phyloP scores from a whole-genome alignment of 2,888 invertebrate species.

The Sericinus montela region DNA sequence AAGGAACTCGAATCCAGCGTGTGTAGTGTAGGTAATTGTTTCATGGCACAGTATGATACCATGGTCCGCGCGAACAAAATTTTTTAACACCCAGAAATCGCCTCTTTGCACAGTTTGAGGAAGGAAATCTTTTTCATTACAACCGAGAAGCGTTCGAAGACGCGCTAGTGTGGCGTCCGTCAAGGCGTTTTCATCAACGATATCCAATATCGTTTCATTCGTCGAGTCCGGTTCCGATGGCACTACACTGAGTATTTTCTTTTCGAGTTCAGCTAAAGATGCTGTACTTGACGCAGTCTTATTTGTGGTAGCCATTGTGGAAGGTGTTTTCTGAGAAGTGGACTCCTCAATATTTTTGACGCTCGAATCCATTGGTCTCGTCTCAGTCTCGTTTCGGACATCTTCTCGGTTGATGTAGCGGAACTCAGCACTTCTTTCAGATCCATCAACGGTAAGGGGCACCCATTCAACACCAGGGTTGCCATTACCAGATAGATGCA shows the following conservation, averaged over 20 bases:
- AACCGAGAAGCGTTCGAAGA: constrained; percentile 75
- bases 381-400: constrained; percentile 49
- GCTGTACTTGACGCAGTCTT: constrained; percentile 67
- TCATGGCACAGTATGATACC: constrained; percentile 86
- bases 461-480: constrained; percentile 56
- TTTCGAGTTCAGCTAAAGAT: constrained; percentile 51
- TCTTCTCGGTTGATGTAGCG: constrained; percentile 47
- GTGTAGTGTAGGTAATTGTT: constrained; percentile 94
- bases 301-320: constrained; percentile 59
- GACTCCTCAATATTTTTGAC: constrained; percentile 49
- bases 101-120: constrained; percentile 85
- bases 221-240: constrained; percentile 51
- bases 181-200: constrained; percentile 57
- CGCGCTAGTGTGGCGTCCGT: constrained; percentile 54
- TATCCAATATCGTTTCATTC: constrained; percentile 52
- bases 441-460: constrained; percentile 56
- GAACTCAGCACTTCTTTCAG: constrained; percentile 49
- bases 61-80: constrained; percentile 88
- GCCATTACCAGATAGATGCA: constrained; percentile 73
- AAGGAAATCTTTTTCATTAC: constrained; percentile 81
- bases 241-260: constrained; percentile 50
- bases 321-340: constrained; percentile 64
- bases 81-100: constrained; percentile 93
- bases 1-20: constrained; percentile 94
- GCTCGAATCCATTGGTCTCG: constrained; percentile 39